Evolutionary conservation across 1,140 invertebrate species (phyloP).

Genomic region (Caenorhabditis elegans): WBcel235 BX284604.4:16665001-16665500

Average conservation of each 20-base stretch:
- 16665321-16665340: slow-evolving; percentile 65
- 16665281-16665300: slow-evolving; percentile 65
- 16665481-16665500: slow-evolving; percentile 64
- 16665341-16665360: slow-evolving; percentile 64
- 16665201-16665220: too few relatives aligned
- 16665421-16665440: slow-evolving; percentile 17
- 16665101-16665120: too few relatives aligned
- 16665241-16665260: slow-evolving; percentile 62
- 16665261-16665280: slow-evolving; percentile 62
- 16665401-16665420: slow-evolving; percentile 44
- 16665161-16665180: too few relatives aligned
- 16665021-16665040: too few relatives aligned
- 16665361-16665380: slow-evolving; percentile 64
- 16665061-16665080: too few relatives aligned
- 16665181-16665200: too few relatives aligned
- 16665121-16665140: too few relatives aligned
- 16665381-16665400: slow-evolving; percentile 64
- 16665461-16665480: slow-evolving; percentile 56
- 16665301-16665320: slow-evolving; percentile 56
- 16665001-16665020: too few relatives aligned
- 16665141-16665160: too few relatives aligned
- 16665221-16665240: slow-evolving; percentile 57
- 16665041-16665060: too few relatives aligned
- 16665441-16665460: background rate
- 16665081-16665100: too few relatives aligned